phyloP scores from a whole-genome alignment of 2,888 invertebrate genomes.

The Urechis unicinctus region DNA sequence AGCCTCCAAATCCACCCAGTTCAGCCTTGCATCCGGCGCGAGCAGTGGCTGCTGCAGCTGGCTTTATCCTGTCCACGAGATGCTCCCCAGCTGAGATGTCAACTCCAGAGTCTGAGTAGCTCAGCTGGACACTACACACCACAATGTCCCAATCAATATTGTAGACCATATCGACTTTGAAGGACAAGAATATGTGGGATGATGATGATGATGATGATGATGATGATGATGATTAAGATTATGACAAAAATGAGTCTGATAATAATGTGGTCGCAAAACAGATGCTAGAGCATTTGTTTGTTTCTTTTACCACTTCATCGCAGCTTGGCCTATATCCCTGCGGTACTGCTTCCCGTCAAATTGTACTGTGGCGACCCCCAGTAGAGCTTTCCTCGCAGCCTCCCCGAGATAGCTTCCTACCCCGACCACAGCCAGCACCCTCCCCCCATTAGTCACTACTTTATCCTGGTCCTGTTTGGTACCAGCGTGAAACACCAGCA shows the following conservation, averaged over 20 bases:
- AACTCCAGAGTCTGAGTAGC: conserved; percentile 84
- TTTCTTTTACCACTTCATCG: conserved; percentile 53
- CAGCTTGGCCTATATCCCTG: conserved; percentile 83
- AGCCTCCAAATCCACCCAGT: conserved; percentile 85
- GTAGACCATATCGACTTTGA: neutral
- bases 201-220: conserved; percentile 4
- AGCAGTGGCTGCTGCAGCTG: conserved; percentile 70
- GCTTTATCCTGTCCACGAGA: conserved; percentile 75
- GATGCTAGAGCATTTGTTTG: too few relatives aligned
- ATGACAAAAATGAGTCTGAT: too few relatives aligned
- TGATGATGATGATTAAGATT: too few relatives aligned
- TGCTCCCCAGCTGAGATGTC: conserved; percentile 87
- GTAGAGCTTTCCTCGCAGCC: conserved; percentile 70
- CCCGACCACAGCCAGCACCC: conserved; percentile 74
- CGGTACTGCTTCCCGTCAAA: conserved; percentile 83
- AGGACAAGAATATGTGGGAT: too few relatives aligned
- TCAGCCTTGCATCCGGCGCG: conserved; percentile 73
- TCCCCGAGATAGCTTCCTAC: conserved; percentile 63
- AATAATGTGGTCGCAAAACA: too few relatives aligned
- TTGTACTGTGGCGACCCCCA: conserved; percentile 63
- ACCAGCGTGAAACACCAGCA: conserved; percentile 77
- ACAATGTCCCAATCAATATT: neutral
- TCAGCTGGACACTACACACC: conserved; percentile 48
- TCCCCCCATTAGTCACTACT: conserved; percentile 75
- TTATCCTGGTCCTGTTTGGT: conserved; percentile 56